These are phyloP conservation scores for Caenorhabditis doughertyi DNA, from an alignment of 2,888 invertebrate species.

Conservation along the genomic window DNA sequence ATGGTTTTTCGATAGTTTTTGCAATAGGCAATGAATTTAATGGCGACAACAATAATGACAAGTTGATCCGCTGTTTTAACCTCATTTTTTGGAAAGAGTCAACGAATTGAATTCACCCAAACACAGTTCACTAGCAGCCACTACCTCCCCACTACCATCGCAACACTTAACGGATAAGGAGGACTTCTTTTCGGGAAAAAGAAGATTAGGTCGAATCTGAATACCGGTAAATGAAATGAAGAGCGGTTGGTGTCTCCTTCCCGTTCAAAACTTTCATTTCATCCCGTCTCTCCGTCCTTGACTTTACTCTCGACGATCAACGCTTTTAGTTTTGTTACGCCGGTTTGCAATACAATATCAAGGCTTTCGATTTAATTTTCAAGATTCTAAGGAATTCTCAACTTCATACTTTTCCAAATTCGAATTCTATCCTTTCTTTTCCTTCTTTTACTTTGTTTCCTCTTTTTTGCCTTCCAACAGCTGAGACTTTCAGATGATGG, in stretches of 20 bases:
- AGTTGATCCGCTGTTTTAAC: constrained; percentile 55
- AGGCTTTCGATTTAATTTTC: background rate
- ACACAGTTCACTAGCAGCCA: constrained; percentile 12
- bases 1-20: constrained; percentile 19
- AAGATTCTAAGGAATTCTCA: background rate
- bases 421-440: constrained; percentile 16
- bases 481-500: constrained; percentile 49
- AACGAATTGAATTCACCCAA: constrained; percentile 34
- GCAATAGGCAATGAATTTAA: background rate
- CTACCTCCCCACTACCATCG: no score
- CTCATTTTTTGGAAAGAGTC: constrained; percentile 25
- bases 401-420: constrained; percentile 17
- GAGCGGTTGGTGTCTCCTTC: constrained; percentile 29
- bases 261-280: constrained; percentile 53
- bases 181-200: constrained; percentile 35
- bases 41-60: constrained; percentile 43
- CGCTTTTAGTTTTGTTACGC: constrained; percentile 49
- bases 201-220: constrained; percentile 61
- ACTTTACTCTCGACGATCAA: constrained; percentile 57
- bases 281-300: constrained; percentile 50
- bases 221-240: constrained; percentile 63
- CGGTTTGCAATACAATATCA: constrained; percentile 5
- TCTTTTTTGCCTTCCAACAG: constrained; percentile 23
- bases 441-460: constrained; percentile 21
- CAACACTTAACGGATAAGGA: constrained; percentile 63